These are phyloP conservation scores for Tachysurus vachellii DNA, from an alignment of 2,113 vertebrate genomes.

Conservation along the genomic window DNA sequence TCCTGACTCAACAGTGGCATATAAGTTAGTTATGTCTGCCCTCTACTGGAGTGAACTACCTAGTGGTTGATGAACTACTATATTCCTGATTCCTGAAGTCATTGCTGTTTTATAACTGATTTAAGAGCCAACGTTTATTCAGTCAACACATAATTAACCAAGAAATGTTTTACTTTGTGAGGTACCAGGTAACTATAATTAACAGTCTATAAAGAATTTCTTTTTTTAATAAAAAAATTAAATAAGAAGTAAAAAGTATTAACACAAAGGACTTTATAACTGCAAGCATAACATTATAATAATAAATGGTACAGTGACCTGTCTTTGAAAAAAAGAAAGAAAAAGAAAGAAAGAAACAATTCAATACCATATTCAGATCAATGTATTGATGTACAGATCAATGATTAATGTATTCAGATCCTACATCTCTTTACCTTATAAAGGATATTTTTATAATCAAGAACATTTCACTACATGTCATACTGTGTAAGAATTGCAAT, in stretches of 20 bases:
- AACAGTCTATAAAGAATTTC: neutral
- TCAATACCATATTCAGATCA: too few relatives aligned
- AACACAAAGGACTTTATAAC: neutral
- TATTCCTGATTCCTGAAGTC: neutral
- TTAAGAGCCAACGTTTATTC: neutral
- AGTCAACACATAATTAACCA: neutral
- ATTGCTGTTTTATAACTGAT: neutral
- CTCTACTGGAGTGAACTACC: conserved; percentile 50
- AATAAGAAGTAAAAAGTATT: neutral
- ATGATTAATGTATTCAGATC: too few relatives aligned
- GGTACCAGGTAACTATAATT: neutral
- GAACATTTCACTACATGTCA: too few relatives aligned
- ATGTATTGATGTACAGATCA: too few relatives aligned
- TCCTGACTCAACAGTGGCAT: neutral
- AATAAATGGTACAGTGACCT: neutral
- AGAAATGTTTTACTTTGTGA: neutral
- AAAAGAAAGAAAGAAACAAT: neutral
- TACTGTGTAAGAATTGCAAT: too few relatives aligned
- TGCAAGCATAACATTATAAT: neutral
- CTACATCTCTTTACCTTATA: too few relatives aligned
- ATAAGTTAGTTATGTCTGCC: conserved; percentile 34
- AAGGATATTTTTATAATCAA: too few relatives aligned
- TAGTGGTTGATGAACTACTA: neutral
- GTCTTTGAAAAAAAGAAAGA: neutral
- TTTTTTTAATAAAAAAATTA: neutral